A percentile compares a stretch with the other conserved stretches of the same genome.
phyloP scores from a whole-genome alignment of 2,797 vertebrate species.

The Fistularia commersonii region DNA sequence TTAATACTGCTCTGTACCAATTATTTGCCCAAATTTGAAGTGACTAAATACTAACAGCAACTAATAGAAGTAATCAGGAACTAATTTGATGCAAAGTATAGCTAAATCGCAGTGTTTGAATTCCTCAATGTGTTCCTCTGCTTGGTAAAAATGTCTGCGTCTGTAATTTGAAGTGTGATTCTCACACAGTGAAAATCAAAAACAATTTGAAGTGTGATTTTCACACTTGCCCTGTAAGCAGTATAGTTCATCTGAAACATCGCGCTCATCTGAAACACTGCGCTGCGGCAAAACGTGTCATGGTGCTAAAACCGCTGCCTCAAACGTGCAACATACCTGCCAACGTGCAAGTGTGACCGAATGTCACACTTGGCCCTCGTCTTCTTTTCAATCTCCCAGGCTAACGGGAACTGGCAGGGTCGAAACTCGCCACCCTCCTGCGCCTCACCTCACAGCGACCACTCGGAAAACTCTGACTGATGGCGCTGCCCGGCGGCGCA shows the following conservation, averaged over 20 bases:
- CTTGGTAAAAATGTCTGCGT: too few relatives aligned
- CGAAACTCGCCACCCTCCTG: constrained; percentile 82
- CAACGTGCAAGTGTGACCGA: neutral
- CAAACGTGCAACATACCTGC: too few relatives aligned
- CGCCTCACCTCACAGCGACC: constrained; percentile 84
- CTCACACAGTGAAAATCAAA: too few relatives aligned
- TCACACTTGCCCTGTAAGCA: neutral
- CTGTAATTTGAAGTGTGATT: too few relatives aligned
- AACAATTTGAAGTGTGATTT: neutral
- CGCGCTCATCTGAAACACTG: neutral
- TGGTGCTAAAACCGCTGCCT: neutral
- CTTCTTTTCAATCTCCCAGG: constrained; percentile 54
- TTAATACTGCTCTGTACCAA: too few relatives aligned
- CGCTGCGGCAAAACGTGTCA: too few relatives aligned
- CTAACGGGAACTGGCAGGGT: constrained; percentile 87
- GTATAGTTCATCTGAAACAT: neutral
- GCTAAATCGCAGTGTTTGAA: too few relatives aligned
- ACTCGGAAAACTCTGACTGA: constrained; percentile 90
- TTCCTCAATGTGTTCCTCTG: too few relatives aligned
- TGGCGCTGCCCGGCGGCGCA: constrained; percentile 32
- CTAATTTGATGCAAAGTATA: too few relatives aligned
- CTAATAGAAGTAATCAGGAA: too few relatives aligned
- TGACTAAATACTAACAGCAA: too few relatives aligned
- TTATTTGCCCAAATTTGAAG: too few relatives aligned
- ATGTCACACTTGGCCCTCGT: neutral